A percentile compares a stretch with the other conserved stretches of the same genome.
Evolutionary conservation across 2,888 invertebrate species (phyloP).

Genomic region (Terebella lapidaria): DNA sequence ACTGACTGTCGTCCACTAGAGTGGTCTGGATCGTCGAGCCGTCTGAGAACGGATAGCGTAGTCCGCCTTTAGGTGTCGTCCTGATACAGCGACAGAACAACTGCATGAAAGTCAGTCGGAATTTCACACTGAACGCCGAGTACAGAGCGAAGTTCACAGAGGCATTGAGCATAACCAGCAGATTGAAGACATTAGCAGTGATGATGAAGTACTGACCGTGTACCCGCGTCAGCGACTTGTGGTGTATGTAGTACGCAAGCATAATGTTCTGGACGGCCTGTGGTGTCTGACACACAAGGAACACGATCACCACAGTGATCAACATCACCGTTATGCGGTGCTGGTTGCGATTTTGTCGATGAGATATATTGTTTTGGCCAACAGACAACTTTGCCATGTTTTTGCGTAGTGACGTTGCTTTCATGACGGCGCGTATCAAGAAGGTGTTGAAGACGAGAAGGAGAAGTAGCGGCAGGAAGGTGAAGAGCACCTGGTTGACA

Average conservation of each 20-base stretch:
- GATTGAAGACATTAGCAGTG: slow-evolving; percentile 70
- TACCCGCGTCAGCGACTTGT: slow-evolving; percentile 11
- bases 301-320: slow-evolving; percentile 71
- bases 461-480: slow-evolving; percentile 65
- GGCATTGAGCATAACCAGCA: slow-evolving; percentile 68
- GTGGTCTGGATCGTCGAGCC: neutral
- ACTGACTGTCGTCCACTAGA: neutral
- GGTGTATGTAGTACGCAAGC: slow-evolving; percentile 30
- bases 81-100: slow-evolving; percentile 21
- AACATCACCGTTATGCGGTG: slow-evolving; percentile 69
- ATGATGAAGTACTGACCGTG: slow-evolving; percentile 30
- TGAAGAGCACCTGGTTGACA: slow-evolving; percentile 54
- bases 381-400: slow-evolving; percentile 57
- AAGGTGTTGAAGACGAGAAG: slow-evolving; percentile 71
- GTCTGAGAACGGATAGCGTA: neutral
- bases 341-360: slow-evolving; percentile 35
- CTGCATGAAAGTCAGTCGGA: slow-evolving; percentile 24
- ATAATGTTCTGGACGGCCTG: slow-evolving; percentile 61
- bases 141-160: slow-evolving; percentile 74
- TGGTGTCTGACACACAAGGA: slow-evolving; percentile 70
- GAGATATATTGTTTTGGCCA: neutral
- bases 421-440: slow-evolving; percentile 61
- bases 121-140: slow-evolving; percentile 63
- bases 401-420: slow-evolving; percentile 8
- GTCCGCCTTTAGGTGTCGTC: neutral